Evolutionary conservation across 1,140 invertebrate genomes (phyloP).

Genomic region (Drosophila trapezifrons): DNA sequence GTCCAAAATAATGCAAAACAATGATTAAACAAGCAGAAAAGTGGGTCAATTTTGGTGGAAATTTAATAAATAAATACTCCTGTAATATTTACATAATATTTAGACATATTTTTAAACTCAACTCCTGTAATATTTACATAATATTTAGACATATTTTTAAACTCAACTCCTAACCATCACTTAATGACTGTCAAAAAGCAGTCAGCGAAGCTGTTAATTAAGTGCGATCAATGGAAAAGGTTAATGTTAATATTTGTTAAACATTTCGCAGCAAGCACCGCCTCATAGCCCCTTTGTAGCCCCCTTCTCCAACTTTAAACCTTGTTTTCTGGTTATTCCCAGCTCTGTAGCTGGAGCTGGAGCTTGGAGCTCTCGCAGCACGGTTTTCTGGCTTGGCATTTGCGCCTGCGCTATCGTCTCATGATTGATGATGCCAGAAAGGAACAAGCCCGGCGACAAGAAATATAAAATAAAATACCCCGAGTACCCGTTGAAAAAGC

Average conservation of each 20-base stretch:
- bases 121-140: neutral
- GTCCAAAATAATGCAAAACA: neutral
- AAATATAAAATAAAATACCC: constrained; percentile 16
- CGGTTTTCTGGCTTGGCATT: constrained; percentile 42
- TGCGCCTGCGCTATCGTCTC: constrained; percentile 59
- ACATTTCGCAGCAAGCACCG: constrained; percentile 17
- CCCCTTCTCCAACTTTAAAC: neutral
- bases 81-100: neutral
- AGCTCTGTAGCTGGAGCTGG: neutral
- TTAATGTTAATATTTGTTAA: constrained; percentile 55
- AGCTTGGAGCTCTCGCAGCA: constrained; percentile 1
- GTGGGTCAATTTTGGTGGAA: no score
- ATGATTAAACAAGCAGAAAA: neutral
- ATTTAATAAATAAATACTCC: no score
- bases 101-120: neutral
- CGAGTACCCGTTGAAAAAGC: constrained; percentile 11
- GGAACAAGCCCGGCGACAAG: constrained; percentile 46
- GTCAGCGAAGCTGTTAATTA: constrained; percentile 21
- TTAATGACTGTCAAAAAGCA: constrained; percentile 12
- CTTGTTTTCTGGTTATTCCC: constrained; percentile 31
- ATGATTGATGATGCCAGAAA: constrained; percentile 61
- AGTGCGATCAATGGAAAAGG: constrained; percentile 43
- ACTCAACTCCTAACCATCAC: neutral
- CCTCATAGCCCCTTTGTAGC: neutral
- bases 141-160: neutral